Evolutionary conservation across 2,113 vertebrate genomes (phyloP), one percentile per base, ranked within the genome.

Genomic region (Mellivora capensis): DNA sequence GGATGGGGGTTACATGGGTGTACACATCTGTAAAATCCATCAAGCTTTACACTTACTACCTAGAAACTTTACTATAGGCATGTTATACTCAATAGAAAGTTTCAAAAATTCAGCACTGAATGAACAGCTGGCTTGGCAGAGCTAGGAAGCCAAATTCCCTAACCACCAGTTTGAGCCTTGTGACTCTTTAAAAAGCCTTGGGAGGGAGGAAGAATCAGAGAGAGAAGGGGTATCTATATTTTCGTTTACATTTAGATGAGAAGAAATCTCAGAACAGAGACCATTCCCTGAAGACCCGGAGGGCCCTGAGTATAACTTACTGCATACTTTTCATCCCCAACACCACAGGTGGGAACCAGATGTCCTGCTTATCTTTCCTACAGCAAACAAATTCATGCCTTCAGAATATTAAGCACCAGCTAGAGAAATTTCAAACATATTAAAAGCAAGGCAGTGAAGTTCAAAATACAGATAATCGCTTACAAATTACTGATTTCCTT

Each of bases 281-380:
- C 94, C 96, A 97, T 97, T 97, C 98, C 97, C 96, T 91, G 42
- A 86, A 76, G 97, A 97, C 64, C 88, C 82, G 77, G 88, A 96
- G 90, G 2, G 18, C 88, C 95, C 97, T 87, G 97, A 98, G 98
- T 98, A 97, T 98, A 98, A 98, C 97, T 98, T 97, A 93, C 88
- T 97, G 94, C 97, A 93, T 0, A 11, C 90, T 95, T 96, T 98
- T 98, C 95, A 98, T 98, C 98, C 98, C 94, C 97, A 98, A 96
- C 98, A 98, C 98, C 98, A 97, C 98, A 99, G 98, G 98, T 99
- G 98, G 97, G 97, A 98, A 98, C 97, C 98, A 98, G 98, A 98
- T 98, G 98, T 97, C 98, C 98, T 34, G 98, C 98, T 98, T 98
- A 98, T 98, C 98, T 98, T 97, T 98, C 97, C 97, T 98, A 97